phyloP scores from a whole-genome alignment of 2,113 vertebrate species.

The Rhineura floridana region DNA sequence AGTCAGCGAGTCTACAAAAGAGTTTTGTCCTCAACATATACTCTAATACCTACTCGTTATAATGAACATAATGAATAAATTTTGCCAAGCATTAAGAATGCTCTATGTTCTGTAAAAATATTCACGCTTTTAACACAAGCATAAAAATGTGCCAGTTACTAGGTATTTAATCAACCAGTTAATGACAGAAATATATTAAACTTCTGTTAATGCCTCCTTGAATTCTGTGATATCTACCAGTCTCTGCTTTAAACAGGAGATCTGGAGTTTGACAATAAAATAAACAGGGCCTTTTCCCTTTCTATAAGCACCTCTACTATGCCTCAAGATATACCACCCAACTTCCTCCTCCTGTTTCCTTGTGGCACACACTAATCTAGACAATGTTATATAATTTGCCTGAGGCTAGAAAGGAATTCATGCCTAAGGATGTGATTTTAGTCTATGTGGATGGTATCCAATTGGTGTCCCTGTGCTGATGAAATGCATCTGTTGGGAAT shows the following conservation, averaged over 20 bases:
- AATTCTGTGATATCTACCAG: constrained; percentile 61
- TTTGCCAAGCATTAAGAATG: constrained; percentile 13
- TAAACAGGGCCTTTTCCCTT: constrained; percentile 49
- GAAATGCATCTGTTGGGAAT: background rate
- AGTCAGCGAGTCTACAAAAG: constrained; percentile 58
- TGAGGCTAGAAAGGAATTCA: background rate
- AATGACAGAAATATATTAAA: background rate
- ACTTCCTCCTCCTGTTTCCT: background rate
- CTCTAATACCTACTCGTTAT: constrained; percentile 57
- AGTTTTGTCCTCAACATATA: constrained; percentile 58
- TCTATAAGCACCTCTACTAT: background rate
- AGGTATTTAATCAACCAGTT: constrained; percentile 21
- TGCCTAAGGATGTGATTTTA: background rate
- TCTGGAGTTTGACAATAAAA: constrained; percentile 59
- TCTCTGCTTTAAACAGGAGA: constrained; percentile 53
- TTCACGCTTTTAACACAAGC: background rate
- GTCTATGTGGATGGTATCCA: background rate
- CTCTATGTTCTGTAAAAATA: constrained; percentile 47
- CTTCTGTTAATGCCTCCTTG: constrained; percentile 43
- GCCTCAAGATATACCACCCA: background rate
- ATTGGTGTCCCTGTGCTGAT: background rate
- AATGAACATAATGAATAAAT: constrained; percentile 35
- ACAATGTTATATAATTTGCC: background rate
- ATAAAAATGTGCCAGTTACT: background rate
- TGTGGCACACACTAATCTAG: background rate